Conservation (phyloP, 2,888 invertebrate genomes). For the Ormyrus labotus region DNA sequence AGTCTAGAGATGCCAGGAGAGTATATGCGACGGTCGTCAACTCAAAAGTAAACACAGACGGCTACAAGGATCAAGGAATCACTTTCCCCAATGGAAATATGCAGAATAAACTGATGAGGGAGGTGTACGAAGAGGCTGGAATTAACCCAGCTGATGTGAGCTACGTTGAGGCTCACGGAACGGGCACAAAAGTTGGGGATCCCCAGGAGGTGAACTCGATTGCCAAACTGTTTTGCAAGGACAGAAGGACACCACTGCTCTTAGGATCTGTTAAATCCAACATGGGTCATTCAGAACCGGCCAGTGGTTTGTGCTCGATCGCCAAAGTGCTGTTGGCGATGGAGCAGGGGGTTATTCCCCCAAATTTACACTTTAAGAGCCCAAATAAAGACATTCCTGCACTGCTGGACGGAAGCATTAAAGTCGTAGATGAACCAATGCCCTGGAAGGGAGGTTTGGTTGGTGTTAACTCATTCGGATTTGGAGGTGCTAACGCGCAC, state of each 20-base stretch:
- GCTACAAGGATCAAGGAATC: constrained; percentile 92
- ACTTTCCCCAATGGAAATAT: constrained; percentile 89
- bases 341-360: constrained; percentile 92
- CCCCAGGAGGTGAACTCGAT: constrained; percentile 98
- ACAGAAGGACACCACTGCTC: constrained; percentile 86
- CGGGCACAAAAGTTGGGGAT: constrained; percentile 98
- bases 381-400: constrained; percentile 96
- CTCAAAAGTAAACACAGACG: constrained; percentile 95
- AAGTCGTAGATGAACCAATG: constrained; percentile 87
- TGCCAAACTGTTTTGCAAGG: constrained; percentile 92
- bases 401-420: constrained; percentile 90
- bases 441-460: constrained; percentile 94
- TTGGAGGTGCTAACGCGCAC: constrained; percentile 98
- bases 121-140: constrained; percentile 90
- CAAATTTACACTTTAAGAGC: constrained; percentile 90
- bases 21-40: constrained; percentile 92
- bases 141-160: constrained; percentile 89
- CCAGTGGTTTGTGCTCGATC: constrained; percentile 92
- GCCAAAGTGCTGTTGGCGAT: constrained; percentile 95
- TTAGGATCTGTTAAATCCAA: constrained; percentile 98
- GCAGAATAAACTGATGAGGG: constrained; percentile 88
- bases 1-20: constrained; percentile 84
- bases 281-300: constrained; percentile 98
- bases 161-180: constrained; percentile 98
- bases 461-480: constrained; percentile 97